phyloP scores from a whole-genome alignment of 2,113 vertebrate species.

The Glaucidium brasilianum region DNA sequence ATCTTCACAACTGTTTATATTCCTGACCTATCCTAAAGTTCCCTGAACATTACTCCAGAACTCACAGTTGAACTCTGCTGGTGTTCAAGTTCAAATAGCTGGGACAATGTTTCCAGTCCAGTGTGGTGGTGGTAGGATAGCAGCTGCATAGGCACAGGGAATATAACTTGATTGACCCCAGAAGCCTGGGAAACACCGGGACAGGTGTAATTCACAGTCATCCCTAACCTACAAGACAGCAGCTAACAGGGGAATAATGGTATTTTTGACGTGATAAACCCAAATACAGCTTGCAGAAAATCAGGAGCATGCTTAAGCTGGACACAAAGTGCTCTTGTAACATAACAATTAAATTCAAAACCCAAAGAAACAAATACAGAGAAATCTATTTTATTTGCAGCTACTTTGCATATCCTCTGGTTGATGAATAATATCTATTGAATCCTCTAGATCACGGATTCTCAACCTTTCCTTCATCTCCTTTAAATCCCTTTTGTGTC shows the following conservation, averaged over 20 bases:
- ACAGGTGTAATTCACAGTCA: neutral
- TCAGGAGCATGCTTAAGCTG: neutral
- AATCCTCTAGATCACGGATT: neutral
- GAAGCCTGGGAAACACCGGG: neutral
- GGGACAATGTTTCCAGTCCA: neutral
- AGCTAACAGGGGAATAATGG: neutral
- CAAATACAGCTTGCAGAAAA: neutral
- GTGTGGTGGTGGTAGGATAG: rapidly evolving
- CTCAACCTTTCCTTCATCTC: too few relatives aligned
- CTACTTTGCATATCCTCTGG: neutral
- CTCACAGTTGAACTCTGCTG: neutral
- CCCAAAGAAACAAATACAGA: neutral
- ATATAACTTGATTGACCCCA: neutral
- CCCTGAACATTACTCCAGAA: neutral
- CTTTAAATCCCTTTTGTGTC: too few relatives aligned
- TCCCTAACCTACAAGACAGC: neutral
- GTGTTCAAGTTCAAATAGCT: neutral
- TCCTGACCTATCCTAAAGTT: neutral
- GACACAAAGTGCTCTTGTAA: neutral
- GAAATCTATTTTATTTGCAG: neutral
- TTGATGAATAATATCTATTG: neutral
- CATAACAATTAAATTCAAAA: neutral
- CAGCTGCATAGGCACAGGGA: neutral
- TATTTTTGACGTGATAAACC: neutral
- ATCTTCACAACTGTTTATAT: neutral